A percentile compares a stretch with the other conserved stretches of the same genome.
Evolutionary conservation across 2,888 invertebrate genomes (phyloP).

Genomic region (Archaeoteleia sp.): DNA sequence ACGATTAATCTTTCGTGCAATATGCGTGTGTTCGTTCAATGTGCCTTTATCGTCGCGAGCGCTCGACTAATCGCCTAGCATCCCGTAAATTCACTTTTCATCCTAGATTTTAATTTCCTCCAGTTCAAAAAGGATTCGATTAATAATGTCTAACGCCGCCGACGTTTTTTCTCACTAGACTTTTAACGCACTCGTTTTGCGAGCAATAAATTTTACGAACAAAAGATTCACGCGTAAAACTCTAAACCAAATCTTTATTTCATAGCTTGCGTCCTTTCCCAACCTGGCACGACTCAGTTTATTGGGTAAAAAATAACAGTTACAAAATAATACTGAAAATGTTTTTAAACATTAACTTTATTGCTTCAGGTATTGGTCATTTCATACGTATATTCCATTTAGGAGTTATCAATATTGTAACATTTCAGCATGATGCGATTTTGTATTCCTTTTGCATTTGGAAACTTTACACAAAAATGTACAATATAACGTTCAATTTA

Average conservation of each 20-base stretch:
- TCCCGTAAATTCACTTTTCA: slow-evolving; percentile 38
- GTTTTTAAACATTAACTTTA: too few species aligned
- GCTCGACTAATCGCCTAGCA: slow-evolving; percentile 33
- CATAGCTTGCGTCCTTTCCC: slow-evolving; percentile 8
- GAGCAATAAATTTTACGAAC: slow-evolving; percentile 37
- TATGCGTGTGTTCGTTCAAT: slow-evolving; percentile 25
- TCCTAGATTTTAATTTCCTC: slow-evolving; percentile 41
- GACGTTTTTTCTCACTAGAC: slow-evolving; percentile 28
- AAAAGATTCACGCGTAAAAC: slow-evolving; percentile 36
- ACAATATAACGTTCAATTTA: too few species aligned
- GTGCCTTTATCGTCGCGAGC: slow-evolving; percentile 21
- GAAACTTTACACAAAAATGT: too few species aligned
- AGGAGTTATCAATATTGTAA: too few species aligned
- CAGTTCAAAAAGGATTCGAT: slow-evolving; percentile 40
- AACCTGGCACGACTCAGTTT: neutral
- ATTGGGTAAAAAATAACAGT: neutral
- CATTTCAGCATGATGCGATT: too few species aligned
- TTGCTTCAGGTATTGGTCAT: too few species aligned
- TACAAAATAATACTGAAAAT: slow-evolving; percentile 10
- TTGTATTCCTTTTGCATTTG: too few species aligned
- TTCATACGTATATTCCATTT: too few species aligned
- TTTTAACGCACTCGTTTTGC: slow-evolving; percentile 39
- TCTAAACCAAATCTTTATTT: slow-evolving; percentile 32
- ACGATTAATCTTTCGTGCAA: slow-evolving; percentile 32
- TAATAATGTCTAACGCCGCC: slow-evolving; percentile 45